Evolutionary conservation across 2,888 invertebrate genomes (phyloP).

Genomic region (Tanytarsus gracilentus): DNA sequence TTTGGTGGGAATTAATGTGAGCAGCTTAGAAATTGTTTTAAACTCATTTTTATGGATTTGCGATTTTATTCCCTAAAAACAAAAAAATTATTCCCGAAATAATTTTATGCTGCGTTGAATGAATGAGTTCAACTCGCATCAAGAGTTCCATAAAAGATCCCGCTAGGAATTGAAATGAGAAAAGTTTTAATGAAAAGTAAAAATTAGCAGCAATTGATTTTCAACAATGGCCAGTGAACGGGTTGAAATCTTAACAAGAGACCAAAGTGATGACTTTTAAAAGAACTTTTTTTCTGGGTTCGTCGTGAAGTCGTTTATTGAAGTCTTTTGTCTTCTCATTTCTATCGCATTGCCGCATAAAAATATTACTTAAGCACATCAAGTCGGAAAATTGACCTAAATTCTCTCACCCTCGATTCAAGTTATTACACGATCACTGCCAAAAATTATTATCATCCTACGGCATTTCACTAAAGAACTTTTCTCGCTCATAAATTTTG

Average conservation of each 20-base stretch:
- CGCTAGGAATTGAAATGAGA: not conserved
- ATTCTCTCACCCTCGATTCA: not conserved
- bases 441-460: slow-evolving; percentile 1
- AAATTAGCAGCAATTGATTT: slow-evolving; percentile 2
- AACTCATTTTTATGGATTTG: too few relatives aligned
- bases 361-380: not conserved
- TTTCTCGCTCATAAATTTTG: too few relatives aligned
- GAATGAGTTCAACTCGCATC: not conserved
- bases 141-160: not conserved
- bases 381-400: too few relatives aligned
- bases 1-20: too few relatives aligned
- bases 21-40: too few relatives aligned
- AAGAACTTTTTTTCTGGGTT: not conserved
- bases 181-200: not conserved
- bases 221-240: not conserved
- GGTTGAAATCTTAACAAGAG: slow-evolving; percentile 2
- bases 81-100: not conserved
- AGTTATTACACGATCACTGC: not conserved
- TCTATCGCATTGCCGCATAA: not conserved
- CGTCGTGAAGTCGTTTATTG: not conserved
- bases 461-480: too few relatives aligned
- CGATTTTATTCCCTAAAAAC: too few relatives aligned
- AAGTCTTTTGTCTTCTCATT: not conserved
- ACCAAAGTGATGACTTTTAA: not conserved
- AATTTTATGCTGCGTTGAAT: not conserved